Base-by-base conservation (phyloP, 1,140 invertebrate species). In the Ceratoteleas bidentatus region DNA sequence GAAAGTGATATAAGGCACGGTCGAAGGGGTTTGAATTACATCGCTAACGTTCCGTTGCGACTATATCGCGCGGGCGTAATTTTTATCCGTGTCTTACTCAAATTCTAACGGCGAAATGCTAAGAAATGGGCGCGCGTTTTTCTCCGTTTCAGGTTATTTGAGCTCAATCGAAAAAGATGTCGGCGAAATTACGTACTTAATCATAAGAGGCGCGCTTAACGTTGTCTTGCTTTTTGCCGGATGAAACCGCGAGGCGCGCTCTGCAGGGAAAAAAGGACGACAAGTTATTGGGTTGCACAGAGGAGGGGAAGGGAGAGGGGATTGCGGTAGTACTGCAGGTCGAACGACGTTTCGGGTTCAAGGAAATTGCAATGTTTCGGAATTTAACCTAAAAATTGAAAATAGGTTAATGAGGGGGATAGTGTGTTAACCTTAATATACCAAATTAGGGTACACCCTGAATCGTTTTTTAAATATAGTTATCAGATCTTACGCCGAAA, bases 1-100 rank as follows among this genome's bases (percentile, higher is more conserved):
- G 61, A 76, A 80, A 84, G 76, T 79, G 81, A 80, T 80, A 73
- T 80, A 80, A 84, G 61, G 66, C 58, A 74, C 53, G 66, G 74
- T 75, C 75, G 75, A 83, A 70, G 54, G 62, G 68, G 66, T 64
- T 74, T 69, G 73, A 84, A 80, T 84, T 84, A 81, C 82, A 77
- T 65, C 65, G 61, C 61, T 73, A 73, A 79, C 76, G 54, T 79
- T 84, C 64, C 74, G 53, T 73, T 53, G 74, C 75, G 61, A 81
- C 72, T 70, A 65, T 75, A 70, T 75, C 61, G 72, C 60, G 32
- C 50, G 53, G n/a, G 72, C 70, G 65, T 75, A 75, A 81, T 81
- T 81, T 75, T 81, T 74, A 80, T 64, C 58, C 69, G 43, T 74
- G 77, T 80, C 70, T 74, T 74, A 75, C 70, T 75, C 65, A 70